These are phyloP conservation scores for Knipowitschia caucasica DNA, from an alignment of 2,797 vertebrate genomes.

Conservation along the genomic window DNA sequence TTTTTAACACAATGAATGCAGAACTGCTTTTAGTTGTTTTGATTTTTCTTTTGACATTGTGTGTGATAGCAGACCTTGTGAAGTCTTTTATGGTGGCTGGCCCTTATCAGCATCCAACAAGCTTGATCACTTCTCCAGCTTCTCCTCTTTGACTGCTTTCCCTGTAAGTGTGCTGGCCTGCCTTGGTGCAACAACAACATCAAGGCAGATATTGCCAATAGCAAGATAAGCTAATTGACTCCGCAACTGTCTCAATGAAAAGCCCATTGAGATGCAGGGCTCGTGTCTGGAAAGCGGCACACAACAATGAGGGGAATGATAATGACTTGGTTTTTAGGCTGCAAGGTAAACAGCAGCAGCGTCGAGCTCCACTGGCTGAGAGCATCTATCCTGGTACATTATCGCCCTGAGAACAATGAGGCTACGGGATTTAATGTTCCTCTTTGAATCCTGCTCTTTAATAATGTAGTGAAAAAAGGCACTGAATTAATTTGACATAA, in stretches of 20 bases:
- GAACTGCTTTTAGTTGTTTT: no score
- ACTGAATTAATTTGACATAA: background rate
- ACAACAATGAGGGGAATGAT: conserved; percentile 66
- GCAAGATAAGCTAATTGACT: conserved; percentile 64
- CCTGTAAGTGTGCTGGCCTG: conserved; percentile 11
- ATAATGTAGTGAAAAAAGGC: background rate
- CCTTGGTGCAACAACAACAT: conserved; percentile 22
- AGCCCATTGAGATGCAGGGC: conserved; percentile 59
- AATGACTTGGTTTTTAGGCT: conserved; percentile 53
- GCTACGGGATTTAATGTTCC: conserved; percentile 29
- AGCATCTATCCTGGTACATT: conserved; percentile 43
- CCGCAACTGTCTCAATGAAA: conserved; percentile 53
- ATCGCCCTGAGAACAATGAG: conserved; percentile 40
- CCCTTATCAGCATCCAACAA: conserved; percentile 20
- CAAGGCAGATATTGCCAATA: conserved; percentile 40
- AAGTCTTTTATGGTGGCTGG: conserved; percentile 21
- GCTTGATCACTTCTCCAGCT: conserved; percentile 11
- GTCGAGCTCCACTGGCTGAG: conserved; percentile 26
- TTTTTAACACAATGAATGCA: background rate
- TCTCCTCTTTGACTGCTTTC: conserved; percentile 10
- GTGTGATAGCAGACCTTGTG: conserved; percentile 2
- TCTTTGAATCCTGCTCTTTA: conserved; percentile 40
- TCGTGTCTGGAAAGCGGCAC: conserved; percentile 28
- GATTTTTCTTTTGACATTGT: background rate
- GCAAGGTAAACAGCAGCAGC: conserved; percentile 55